phyloP scores from a whole-genome alignment of 2,888 invertebrate genomes.

The Diarsia brunnea region DNA sequence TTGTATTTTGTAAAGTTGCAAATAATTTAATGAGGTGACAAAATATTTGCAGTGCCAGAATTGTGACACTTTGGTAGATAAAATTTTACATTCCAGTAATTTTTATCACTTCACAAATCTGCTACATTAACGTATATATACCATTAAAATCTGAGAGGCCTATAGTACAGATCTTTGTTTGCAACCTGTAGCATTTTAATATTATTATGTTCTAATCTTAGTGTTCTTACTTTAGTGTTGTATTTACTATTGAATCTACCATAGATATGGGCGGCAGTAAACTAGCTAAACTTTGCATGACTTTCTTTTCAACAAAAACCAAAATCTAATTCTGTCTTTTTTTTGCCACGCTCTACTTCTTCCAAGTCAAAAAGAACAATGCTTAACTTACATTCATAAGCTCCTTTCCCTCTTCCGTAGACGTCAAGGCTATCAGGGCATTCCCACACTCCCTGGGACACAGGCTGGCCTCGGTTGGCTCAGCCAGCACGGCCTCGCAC shows the following conservation, averaged over 20 bases:
- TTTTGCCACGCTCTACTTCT: not conserved
- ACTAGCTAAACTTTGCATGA: not conserved
- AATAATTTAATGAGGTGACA: slow-evolving; percentile 16
- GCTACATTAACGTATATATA: no score
- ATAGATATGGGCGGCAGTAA: no score
- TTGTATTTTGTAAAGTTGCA: slow-evolving; percentile 6
- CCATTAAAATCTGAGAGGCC: not conserved
- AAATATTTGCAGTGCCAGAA: slow-evolving; percentile 4
- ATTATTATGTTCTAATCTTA: no score
- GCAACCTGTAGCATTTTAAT: not conserved
- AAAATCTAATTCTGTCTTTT: not conserved
- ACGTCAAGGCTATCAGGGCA: slow-evolving; percentile 94
- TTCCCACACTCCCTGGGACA: slow-evolving; percentile 94
- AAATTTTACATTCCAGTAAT: not conserved
- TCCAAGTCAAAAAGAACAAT: not conserved
- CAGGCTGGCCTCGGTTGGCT: slow-evolving; percentile 81
- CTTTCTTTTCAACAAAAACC: not conserved
- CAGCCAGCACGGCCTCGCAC: slow-evolving; percentile 93
- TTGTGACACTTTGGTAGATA: not conserved
- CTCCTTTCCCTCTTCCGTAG: slow-evolving; percentile 94
- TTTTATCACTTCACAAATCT: not conserved
- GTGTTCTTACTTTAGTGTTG: no score
- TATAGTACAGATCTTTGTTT: no score
- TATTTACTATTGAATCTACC: not conserved
- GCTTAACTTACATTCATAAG: slow-evolving; percentile 93